A percentile compares a stretch with the other conserved stretches of the same genome.
These are phyloP conservation scores for Petaurus breviceps DNA, from an alignment of 2,113 vertebrate genomes.

Conservation along the genomic window DNA sequence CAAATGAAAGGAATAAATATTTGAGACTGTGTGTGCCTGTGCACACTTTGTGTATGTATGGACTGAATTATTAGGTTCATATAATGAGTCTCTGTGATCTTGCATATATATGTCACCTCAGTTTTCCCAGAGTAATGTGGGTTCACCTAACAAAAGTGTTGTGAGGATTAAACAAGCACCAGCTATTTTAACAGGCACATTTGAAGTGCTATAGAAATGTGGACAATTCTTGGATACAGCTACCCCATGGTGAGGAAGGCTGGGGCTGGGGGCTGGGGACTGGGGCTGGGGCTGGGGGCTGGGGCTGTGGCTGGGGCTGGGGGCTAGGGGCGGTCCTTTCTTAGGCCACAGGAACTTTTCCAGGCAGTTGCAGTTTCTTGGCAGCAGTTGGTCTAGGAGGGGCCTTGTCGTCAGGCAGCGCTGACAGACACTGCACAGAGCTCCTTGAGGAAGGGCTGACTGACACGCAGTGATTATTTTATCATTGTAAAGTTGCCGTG, in stretches of 20 bases:
- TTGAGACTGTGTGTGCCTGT: not conserved
- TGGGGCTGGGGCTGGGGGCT: too few species aligned
- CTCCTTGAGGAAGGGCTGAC: conserved; percentile 40
- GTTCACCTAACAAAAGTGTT: conserved; percentile 20
- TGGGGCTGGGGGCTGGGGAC: not conserved
- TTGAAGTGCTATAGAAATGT: conserved; percentile 50
- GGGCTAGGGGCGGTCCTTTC: not conserved
- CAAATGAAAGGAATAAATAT: not conserved
- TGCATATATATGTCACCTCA: not conserved
- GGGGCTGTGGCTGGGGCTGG: too few species aligned
- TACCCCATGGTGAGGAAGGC: not conserved
- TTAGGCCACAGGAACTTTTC: not conserved
- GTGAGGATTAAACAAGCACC: conserved; percentile 29
- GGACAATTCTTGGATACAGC: conserved; percentile 23
- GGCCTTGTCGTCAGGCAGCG: conserved; percentile 6
- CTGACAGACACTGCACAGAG: conserved; percentile 61
- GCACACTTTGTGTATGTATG: too few species aligned
- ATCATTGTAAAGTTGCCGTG: conserved; percentile 59
- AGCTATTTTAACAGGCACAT: conserved; percentile 45
- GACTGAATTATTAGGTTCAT: not conserved
- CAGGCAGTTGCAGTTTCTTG: conserved; percentile 50
- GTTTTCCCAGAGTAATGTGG: not conserved
- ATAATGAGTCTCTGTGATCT: conserved; percentile 1
- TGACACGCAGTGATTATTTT: conserved; percentile 58
- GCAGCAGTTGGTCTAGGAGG: conserved; percentile 56